phyloP scores from a whole-genome alignment of 2,888 invertebrate genomes.

The Scaeva pyrastri region DNA sequence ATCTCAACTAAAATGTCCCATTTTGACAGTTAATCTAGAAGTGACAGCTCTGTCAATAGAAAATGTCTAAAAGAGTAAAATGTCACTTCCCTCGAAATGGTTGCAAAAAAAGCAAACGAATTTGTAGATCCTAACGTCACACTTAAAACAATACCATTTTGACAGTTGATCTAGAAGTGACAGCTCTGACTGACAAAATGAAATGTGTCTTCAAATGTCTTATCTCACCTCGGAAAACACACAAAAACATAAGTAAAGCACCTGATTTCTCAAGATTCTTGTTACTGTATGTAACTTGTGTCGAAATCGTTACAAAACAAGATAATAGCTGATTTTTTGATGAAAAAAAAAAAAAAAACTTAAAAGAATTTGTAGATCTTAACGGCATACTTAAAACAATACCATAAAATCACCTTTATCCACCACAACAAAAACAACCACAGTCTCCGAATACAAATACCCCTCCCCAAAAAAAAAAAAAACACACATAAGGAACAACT shows the following conservation, averaged over 20 bases:
- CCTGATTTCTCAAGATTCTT: neutral
- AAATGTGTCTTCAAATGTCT: constrained; percentile 4
- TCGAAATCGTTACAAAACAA: neutral
- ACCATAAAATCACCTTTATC: constrained; percentile 14
- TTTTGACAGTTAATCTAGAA: no score
- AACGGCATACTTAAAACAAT: constrained; percentile 3
- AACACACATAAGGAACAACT: constrained; percentile 10
- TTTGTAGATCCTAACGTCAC: no score
- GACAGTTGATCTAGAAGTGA: no score
- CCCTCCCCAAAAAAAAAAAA: neutral
- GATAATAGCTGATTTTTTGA: neutral
- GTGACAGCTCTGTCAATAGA: no score
- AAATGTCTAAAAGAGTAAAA: no score
- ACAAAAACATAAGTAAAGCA: neutral
- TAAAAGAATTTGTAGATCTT: constrained; percentile 7
- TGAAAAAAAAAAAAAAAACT: neutral
- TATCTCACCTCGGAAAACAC: constrained; percentile 24
- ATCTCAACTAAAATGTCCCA: neutral
- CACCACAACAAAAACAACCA: neutral
- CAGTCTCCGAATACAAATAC: neutral
- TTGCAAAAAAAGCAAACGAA: no score
- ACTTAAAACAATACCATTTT: no score
- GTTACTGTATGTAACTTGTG: neutral
- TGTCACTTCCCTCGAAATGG: no score
- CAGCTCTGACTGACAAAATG: neutral